Evolutionary conservation across 1,140 invertebrate genomes (phyloP), one percentile per base, ranked within the genome.

Genomic region (Psix sp.): DNA sequence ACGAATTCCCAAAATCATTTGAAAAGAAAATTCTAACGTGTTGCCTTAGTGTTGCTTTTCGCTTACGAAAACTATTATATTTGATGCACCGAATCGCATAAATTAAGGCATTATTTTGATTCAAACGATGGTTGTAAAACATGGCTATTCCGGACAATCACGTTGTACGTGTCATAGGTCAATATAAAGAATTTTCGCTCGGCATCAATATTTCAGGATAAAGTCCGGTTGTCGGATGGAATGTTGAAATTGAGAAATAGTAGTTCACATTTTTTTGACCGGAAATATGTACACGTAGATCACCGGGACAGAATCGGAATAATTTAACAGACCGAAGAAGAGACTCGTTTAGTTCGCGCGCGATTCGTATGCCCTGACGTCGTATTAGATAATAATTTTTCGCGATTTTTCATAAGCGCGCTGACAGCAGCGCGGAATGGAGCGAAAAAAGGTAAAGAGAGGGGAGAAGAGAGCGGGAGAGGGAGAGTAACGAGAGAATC

Each of bases 401-500:
- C 49, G 48, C 51, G 18, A 70, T 56, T 63, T 65, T 70, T 71
- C 59, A 68, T 63, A 63, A 46, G 16, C 36, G 26, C 36, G 33
- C 42, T 67, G 70, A 66, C 60, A 60, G 51, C 43, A 67, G 63
- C 31, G 7, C 11, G 46, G 16, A 45, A 14, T 33, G 31, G 36
- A 46, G 43, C 26, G 35, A 43, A 20, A 45, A 5, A 14, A 21
- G 35, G 16, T 35, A n/a, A n/a, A 16, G 56, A 38, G 67, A 70
- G 42, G 52, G 31, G 36, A 16, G 57, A 39, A 49, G 51, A 70
- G 39, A 74, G 74, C 63, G 52, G 63, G 56, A 39, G 60, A 36
- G 49, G 26, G 49, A 59, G 77, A 46, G 66, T 62, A 63, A 68
- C 59, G 70, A 67, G 74, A 76, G 57, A 66, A 84, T 84, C 81